These are phyloP conservation scores for Tachina fera DNA, from an alignment of 2,888 invertebrate species.

Conservation along the genomic window DNA sequence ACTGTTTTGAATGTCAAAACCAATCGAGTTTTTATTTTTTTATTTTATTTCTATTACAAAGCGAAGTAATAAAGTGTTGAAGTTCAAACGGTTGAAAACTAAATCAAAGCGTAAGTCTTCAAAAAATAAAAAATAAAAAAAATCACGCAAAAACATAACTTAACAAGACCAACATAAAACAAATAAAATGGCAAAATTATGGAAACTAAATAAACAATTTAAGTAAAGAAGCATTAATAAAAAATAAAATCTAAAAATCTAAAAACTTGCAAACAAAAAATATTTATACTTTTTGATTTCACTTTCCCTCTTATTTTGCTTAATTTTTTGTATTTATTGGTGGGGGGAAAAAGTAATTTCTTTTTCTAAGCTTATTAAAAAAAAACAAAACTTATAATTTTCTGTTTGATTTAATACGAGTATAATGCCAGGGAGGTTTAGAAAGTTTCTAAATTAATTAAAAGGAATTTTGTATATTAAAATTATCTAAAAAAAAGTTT, in stretches of 20 bases:
- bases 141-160: neutral
- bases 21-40: constrained; percentile 57
- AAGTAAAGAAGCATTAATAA: constrained; percentile 7
- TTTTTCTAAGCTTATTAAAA: neutral
- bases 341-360: constrained; percentile 33
- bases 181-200: constrained; percentile 3
- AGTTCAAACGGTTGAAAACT: constrained; percentile 47
- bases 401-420: too few species aligned
- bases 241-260: constrained; percentile 5
- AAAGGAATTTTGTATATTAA: too few species aligned
- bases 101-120: constrained; percentile 13
- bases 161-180: constrained; percentile 1
- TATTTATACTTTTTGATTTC: constrained; percentile 30
- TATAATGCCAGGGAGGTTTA: too few species aligned
- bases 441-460: too few species aligned
- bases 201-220: neutral
- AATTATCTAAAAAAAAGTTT: too few species aligned
- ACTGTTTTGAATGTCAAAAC: constrained; percentile 59
- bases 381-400: too few species aligned
- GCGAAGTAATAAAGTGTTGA: constrained; percentile 26
- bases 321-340: neutral
- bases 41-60: constrained; percentile 23
- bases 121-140: neutral
- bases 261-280: constrained; percentile 33
- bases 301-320: constrained; percentile 34